Conservation (phyloP, 2,797 vertebrate genomes). For the Okamejei kenojei region DNA sequence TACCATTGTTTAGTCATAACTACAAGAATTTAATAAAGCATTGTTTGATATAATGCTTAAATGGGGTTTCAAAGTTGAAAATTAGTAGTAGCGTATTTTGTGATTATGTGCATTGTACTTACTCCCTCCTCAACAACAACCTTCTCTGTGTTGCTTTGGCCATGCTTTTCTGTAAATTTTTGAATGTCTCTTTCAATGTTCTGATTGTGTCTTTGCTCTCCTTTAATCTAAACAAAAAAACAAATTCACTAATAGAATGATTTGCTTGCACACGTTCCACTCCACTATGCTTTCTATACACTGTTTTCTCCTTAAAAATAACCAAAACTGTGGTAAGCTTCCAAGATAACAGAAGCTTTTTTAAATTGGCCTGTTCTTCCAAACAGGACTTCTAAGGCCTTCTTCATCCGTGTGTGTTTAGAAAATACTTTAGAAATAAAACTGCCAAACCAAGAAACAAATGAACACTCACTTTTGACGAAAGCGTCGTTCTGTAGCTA, state of each 20-base stretch:
- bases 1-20: neutral
- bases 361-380: neutral
- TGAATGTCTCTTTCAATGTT: conserved; percentile 22
- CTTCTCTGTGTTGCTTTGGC: conserved; percentile 5
- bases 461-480: conserved; percentile 30
- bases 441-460: neutral
- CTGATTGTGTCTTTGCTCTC: neutral
- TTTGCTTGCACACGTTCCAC: neutral
- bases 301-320: neutral
- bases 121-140: neutral
- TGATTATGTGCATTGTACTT: neutral
- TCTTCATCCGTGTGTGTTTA: too few relatives aligned
- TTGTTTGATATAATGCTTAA: neutral
- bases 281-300: neutral
- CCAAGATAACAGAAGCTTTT: neutral
- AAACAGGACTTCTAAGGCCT: neutral
- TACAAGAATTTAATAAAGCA: neutral
- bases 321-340: neutral
- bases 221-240: conserved; percentile 27
- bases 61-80: neutral
- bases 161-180: conserved; percentile 17
- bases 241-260: neutral
- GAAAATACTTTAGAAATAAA: neutral
- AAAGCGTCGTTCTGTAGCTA: conserved; percentile 25
- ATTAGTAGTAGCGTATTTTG: neutral